Conservation (phyloP, 2,797 vertebrate species). For the Poecilia gillii region DNA sequence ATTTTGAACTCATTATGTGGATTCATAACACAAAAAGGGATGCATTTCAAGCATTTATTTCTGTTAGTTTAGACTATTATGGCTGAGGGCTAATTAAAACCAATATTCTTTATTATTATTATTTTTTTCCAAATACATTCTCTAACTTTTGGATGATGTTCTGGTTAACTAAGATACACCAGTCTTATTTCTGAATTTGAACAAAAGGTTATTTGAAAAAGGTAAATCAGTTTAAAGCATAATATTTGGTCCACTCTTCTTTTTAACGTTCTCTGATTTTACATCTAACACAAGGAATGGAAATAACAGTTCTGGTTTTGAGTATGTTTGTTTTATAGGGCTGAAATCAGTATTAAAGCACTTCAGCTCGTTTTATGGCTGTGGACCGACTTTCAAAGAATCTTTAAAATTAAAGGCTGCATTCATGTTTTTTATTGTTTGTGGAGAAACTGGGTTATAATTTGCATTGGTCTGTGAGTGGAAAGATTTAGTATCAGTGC, state of each 20-base stretch:
- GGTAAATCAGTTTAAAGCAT: background rate
- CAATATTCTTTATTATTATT: background rate
- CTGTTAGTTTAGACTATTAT: background rate
- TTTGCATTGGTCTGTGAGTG: slow-evolving; percentile 30
- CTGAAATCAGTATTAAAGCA: background rate
- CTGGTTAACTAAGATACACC: background rate
- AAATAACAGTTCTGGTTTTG: background rate
- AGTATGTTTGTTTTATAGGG: background rate
- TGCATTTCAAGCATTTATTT: background rate
- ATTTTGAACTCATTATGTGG: background rate
- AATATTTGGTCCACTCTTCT: background rate
- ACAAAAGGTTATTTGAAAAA: background rate
- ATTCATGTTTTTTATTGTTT: slow-evolving; percentile 39
- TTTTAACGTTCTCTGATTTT: background rate
- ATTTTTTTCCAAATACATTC: background rate
- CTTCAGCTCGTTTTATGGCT: background rate
- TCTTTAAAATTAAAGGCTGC: background rate
- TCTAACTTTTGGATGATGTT: background rate
- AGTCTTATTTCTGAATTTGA: background rate
- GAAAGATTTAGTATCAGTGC: slow-evolving; percentile 41
- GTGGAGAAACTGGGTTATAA: slow-evolving; percentile 21
- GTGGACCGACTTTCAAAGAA: background rate
- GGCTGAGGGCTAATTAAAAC: background rate
- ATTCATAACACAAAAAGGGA: background rate
- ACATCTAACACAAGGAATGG: background rate